These are phyloP conservation scores for Aleiodes leptofemur DNA, from an alignment of 2,888 invertebrate genomes.

Conservation along the genomic window DNA sequence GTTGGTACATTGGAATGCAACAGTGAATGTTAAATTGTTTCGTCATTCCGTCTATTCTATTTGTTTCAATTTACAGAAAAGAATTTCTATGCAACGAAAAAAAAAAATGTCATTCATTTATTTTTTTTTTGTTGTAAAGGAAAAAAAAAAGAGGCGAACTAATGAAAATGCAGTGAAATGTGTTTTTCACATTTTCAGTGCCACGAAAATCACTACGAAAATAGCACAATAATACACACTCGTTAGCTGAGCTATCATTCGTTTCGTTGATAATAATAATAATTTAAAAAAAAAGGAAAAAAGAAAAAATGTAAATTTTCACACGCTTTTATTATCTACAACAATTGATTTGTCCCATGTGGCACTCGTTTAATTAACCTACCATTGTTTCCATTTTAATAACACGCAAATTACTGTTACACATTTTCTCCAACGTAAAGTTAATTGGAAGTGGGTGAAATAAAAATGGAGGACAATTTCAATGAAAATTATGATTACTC, in stretches of 20 bases:
- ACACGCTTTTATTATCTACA: conserved; percentile 31
- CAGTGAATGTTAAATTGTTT: not conserved
- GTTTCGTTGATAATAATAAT: not conserved
- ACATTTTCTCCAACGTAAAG: conserved; percentile 8
- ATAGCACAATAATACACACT: conserved; percentile 25
- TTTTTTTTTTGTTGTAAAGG: not conserved
- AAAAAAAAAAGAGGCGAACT: no score
- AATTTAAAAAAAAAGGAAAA: no score
- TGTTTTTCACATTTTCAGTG: no score
- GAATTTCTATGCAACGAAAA: not conserved
- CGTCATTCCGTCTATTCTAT: no score
- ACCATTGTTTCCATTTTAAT: conserved; percentile 28
- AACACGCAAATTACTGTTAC: not conserved
- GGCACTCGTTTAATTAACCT: conserved; percentile 35
- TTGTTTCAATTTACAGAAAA: no score
- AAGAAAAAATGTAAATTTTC: conserved; percentile 7
- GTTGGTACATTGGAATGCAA: conserved; percentile 24
- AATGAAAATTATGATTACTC: not conserved
- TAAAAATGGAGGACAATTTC: not conserved
- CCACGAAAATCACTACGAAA: no score
- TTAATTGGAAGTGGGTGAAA: conserved; percentile 15
- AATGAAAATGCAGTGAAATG: no score
- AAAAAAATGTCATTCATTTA: not conserved
- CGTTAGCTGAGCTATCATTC: conserved; percentile 26
- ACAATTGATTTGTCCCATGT: conserved; percentile 41